Percentiles rank a stretch among this genome's conserved stretches.
phyloP scores from a whole-genome alignment of 1,140 invertebrate genomes.

The Drosophila virilis region DNA sequence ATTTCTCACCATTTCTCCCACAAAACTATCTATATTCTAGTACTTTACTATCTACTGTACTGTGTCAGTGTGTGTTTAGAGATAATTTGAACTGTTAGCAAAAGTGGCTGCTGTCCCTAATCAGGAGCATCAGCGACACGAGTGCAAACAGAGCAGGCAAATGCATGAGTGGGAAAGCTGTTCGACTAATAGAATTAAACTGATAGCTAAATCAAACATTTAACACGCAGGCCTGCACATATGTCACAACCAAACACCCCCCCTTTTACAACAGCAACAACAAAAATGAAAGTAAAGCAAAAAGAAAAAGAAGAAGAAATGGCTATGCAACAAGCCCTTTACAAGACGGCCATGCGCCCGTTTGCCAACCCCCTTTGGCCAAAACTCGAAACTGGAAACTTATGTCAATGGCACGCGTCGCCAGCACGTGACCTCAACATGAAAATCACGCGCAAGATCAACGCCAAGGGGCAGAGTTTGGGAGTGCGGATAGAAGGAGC shows the following conservation, averaged over 20 bases:
- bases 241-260: constrained; percentile 49
- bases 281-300: too few relatives aligned
- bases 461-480: constrained; percentile 12
- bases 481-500: not conserved
- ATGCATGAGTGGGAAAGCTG: constrained; percentile 34
- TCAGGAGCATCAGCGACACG: constrained; percentile 38
- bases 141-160: constrained; percentile 26
- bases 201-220: constrained; percentile 75
- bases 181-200: constrained; percentile 76
- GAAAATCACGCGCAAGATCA: constrained; percentile 79
- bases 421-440: constrained; percentile 76
- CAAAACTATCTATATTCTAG: too few relatives aligned
- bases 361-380: constrained; percentile 24
- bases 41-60: too few relatives aligned
- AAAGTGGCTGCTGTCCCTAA: constrained; percentile 16
- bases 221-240: constrained; percentile 54
- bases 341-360: constrained; percentile 51
- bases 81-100: too few relatives aligned
- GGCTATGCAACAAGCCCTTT: constrained; percentile 45
- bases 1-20: too few relatives aligned
- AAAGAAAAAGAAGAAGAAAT: not conserved
- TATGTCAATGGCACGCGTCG: constrained; percentile 76
- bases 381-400: constrained; percentile 66
- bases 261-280: not conserved
- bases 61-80: too few relatives aligned